phyloP scores from a whole-genome alignment of 2,113 vertebrate genomes.

The Atlantisia rogersi region DNA sequence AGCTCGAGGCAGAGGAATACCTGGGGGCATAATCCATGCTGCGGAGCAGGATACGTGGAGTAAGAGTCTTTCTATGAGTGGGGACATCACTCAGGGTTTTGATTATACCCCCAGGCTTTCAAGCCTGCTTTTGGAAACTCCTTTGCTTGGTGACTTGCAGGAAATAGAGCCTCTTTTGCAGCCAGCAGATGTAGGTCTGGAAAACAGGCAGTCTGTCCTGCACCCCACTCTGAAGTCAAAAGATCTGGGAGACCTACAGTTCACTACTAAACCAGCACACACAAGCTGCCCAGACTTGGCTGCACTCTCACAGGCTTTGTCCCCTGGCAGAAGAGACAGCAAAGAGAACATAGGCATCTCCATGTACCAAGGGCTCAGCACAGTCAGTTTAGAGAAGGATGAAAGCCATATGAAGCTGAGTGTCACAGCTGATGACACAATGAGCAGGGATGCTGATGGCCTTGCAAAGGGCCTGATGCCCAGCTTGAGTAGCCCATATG shows the following conservation, averaged over 20 bases:
- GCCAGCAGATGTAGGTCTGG: not conserved
- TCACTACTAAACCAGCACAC: not conserved
- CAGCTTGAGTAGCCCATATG: not conserved
- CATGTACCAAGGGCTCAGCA: fast-evolving
- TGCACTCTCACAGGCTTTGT: fast-evolving
- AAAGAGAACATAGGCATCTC: not conserved
- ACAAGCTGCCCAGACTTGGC: fast-evolving
- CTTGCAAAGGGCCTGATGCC: not conserved
- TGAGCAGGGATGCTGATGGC: fast-evolving
- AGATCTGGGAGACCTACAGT: not conserved
- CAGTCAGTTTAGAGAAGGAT: not conserved
- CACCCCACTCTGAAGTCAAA: not conserved
- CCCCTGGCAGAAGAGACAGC: not conserved
- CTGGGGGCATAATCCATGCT: not conserved
- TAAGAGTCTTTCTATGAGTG: fast-evolving
- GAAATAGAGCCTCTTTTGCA: not conserved
- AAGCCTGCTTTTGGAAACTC: not conserved
- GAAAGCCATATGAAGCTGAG: not conserved
- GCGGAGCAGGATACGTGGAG: not conserved
- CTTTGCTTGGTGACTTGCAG: not conserved
- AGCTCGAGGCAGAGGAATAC: not conserved
- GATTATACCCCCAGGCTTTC: not conserved
- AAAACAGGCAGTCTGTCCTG: not conserved
- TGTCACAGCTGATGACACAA: not conserved
- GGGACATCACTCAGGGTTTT: fast-evolving